phyloP scores from a whole-genome alignment of 1,140 invertebrate genomes.

The Cotesia typhae region DNA sequence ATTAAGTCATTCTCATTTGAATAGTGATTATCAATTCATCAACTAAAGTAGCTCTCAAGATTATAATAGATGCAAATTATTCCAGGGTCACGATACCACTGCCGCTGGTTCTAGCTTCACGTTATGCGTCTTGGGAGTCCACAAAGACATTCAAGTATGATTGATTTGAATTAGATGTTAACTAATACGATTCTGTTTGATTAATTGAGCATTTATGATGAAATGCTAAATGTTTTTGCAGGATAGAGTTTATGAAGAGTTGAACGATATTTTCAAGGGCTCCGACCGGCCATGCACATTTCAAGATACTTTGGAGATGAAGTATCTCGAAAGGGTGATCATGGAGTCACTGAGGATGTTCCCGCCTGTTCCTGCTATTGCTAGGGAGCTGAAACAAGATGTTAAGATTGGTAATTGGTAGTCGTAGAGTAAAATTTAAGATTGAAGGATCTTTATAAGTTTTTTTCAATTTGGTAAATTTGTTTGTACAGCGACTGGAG shows the following conservation, averaged over 20 bases:
- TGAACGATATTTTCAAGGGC: constrained; percentile 80
- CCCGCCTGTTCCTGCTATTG: constrained; percentile 84
- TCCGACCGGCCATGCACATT: constrained; percentile 78
- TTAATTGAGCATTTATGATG: constrained; percentile 94
- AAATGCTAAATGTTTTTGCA: constrained; percentile 68
- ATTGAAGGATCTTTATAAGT: no score
- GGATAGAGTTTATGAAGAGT: constrained; percentile 69
- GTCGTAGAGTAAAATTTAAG: no score
- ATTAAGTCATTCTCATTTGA: neutral
- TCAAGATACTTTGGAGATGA: constrained; percentile 83
- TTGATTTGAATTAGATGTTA: no score
- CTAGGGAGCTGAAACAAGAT: constrained; percentile 76
- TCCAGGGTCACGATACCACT: constrained; percentile 88
- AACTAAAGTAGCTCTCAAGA: neutral
- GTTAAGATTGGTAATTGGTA: constrained; percentile 70
- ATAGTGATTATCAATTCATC: constrained; percentile 10
- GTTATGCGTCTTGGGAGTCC: constrained; percentile 77
- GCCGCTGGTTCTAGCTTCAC: constrained; percentile 83
- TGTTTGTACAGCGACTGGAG: constrained; percentile 60
- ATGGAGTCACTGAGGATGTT: constrained; percentile 80
- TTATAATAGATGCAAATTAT: constrained; percentile 20
- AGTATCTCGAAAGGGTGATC: constrained; percentile 82
- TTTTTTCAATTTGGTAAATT: no score
- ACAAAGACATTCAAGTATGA: constrained; percentile 75
- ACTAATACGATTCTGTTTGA: constrained; percentile 66